Evolutionary conservation across 2,888 invertebrate genomes (phyloP).

Genomic region (Erebia ligea): DNA sequence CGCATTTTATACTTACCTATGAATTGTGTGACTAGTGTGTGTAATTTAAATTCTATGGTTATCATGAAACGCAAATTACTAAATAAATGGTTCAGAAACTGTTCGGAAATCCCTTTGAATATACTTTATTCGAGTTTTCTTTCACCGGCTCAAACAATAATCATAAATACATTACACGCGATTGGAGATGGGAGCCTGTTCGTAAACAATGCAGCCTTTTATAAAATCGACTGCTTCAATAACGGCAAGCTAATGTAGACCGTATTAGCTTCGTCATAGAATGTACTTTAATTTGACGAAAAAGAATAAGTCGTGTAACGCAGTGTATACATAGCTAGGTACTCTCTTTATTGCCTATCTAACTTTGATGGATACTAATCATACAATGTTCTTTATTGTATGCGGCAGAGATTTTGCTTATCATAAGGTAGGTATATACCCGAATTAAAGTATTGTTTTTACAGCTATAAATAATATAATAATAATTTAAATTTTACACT

Average conservation of each 20-base stretch:
- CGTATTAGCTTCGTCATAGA: background rate
- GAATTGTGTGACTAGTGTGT: too few relatives aligned
- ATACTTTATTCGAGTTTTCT: constrained; percentile 45
- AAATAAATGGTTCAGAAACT: constrained; percentile 41
- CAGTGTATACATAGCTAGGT: constrained; percentile 24
- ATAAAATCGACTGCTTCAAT: constrained; percentile 21
- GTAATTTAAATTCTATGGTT: too few relatives aligned
- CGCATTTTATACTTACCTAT: too few relatives aligned
- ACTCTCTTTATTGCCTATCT: constrained; percentile 73
- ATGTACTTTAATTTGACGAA: background rate
- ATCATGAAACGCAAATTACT: constrained; percentile 36
- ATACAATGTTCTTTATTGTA: constrained; percentile 38
- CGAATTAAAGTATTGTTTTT: background rate
- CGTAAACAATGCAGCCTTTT: constrained; percentile 73
- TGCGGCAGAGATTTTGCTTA: background rate
- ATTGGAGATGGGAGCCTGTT: constrained; percentile 73
- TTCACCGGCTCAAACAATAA: constrained; percentile 67
- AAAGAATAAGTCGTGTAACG: constrained; percentile 15
- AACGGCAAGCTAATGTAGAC: background rate
- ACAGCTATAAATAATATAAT: too few relatives aligned
- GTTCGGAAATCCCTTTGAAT: constrained; percentile 42
- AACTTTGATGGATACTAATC: constrained; percentile 78
- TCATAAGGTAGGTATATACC: background rate
- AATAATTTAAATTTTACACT: too few relatives aligned
- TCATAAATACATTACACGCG: constrained; percentile 83